Conservation (phyloP, 2,797 vertebrate species). For the Heterohyrax brucei region DNA sequence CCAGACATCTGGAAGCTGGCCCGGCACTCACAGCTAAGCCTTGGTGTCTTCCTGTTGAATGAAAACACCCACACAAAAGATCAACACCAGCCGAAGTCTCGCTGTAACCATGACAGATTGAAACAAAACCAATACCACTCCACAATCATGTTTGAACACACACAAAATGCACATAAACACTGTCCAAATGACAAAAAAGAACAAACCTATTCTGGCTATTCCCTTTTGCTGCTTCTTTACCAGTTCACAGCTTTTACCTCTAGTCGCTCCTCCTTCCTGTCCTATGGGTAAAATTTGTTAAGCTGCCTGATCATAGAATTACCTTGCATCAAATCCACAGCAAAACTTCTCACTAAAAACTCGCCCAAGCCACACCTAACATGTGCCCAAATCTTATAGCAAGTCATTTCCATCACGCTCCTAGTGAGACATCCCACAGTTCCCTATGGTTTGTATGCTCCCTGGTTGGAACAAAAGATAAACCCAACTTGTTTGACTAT, state of each 20-base stretch:
- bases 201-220: not conserved
- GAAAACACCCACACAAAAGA: not conserved
- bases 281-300: not conserved
- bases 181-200: not conserved
- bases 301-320: conserved; percentile 1
- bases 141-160: not conserved
- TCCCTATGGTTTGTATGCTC: not conserved
- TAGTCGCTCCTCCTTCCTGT: not conserved
- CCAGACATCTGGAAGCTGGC: not conserved
- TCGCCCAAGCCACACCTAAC: not conserved
- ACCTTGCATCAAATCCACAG: not conserved
- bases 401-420: not conserved
- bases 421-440: not conserved
- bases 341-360: not conserved
- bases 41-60: not conserved
- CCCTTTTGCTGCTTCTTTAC: not conserved
- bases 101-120: not conserved
- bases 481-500: not conserved
- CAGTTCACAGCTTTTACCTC: not conserved
- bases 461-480: not conserved
- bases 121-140: not conserved
- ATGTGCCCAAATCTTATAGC: not conserved
- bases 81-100: not conserved
- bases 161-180: not conserved
- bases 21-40: not conserved